phyloP scores from a whole-genome alignment of 2,113 vertebrate species.

The Ursus arctos region DNA sequence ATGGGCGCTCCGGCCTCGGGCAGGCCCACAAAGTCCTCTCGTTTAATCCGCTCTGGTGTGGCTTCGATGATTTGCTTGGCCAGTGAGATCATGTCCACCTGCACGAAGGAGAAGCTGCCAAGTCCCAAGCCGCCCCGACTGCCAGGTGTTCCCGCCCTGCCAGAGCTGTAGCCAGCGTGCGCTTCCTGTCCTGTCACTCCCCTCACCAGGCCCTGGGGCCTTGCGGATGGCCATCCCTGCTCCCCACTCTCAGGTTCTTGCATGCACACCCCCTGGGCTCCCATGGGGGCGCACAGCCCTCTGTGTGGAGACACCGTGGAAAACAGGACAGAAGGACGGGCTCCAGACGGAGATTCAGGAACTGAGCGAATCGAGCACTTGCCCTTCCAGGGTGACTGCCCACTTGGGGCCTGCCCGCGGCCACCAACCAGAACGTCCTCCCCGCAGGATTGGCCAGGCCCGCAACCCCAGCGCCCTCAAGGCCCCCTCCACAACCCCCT shows the following conservation, averaged over 20 bases:
- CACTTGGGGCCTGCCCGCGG: neutral
- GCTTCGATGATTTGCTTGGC: constrained; percentile 96
- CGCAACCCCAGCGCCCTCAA: accelerated
- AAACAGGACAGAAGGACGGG: neutral
- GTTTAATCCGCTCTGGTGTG: constrained; percentile 95
- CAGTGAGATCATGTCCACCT: constrained; percentile 95
- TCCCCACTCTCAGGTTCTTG: neutral
- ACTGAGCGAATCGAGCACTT: neutral
- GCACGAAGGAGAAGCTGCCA: constrained; percentile 44
- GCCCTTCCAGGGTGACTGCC: neutral
- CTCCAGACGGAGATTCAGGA: neutral
- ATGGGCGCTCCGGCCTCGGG: constrained; percentile 86
- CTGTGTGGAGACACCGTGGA: neutral
- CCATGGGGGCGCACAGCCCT: neutral
- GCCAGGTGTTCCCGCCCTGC: neutral
- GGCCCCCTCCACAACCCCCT: too few species aligned
- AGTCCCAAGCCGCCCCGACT: neutral
- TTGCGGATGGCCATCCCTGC: neutral
- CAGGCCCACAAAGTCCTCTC: constrained; percentile 89
- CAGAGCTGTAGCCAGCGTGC: neutral
- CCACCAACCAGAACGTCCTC: neutral
- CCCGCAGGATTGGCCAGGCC: neutral
- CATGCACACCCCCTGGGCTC: neutral
- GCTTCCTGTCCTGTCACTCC: neutral
- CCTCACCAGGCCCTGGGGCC: neutral